Evolutionary conservation across 2,888 invertebrate genomes (phyloP).

Genomic region (Syrphus vitripennis): DNA sequence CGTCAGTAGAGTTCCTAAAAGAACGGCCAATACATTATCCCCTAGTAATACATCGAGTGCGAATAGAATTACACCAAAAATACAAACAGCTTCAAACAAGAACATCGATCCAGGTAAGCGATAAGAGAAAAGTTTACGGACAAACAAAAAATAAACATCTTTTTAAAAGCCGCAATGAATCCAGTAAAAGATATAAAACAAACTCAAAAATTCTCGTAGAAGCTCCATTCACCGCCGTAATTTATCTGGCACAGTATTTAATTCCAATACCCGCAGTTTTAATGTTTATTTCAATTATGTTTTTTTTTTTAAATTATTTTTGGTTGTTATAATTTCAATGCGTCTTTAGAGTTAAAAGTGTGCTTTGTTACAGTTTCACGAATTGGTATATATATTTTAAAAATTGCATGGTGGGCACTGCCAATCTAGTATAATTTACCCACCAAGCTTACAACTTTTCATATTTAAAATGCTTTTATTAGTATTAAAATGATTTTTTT

Average conservation of each 20-base stretch:
- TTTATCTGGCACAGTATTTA: slow-evolving; percentile 42
- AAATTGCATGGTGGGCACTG: slow-evolving; percentile 40
- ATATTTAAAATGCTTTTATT: background rate
- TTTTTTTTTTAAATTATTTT: slow-evolving; percentile 1
- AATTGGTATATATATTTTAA: background rate
- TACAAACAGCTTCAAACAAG: slow-evolving; percentile 33
- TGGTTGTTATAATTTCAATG: too few relatives aligned
- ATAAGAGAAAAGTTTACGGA: slow-evolving; percentile 27
- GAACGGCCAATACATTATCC: slow-evolving; percentile 9
- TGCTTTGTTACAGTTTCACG: slow-evolving; percentile 13
- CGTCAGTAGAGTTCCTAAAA: slow-evolving; percentile 38
- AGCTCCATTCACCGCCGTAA: slow-evolving; percentile 54
- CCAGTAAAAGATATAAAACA: slow-evolving; percentile 43
- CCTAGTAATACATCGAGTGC: slow-evolving; percentile 6
- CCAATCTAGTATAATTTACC: slow-evolving; percentile 25
- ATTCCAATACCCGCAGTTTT: background rate
- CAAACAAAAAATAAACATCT: slow-evolving; percentile 14
- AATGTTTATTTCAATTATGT: background rate
- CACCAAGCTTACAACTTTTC: background rate
- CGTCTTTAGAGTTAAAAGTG: slow-evolving; percentile 19
- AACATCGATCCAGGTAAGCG: slow-evolving; percentile 55
- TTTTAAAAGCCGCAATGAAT: slow-evolving; percentile 50
- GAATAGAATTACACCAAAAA: slow-evolving; percentile 29
- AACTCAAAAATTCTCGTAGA: slow-evolving; percentile 39
- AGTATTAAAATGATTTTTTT: background rate